A percentile compares a stretch with the other conserved stretches of the same genome.
phyloP scores from a whole-genome alignment of 2,113 vertebrate species.

The Eurystomus gularis region DNA sequence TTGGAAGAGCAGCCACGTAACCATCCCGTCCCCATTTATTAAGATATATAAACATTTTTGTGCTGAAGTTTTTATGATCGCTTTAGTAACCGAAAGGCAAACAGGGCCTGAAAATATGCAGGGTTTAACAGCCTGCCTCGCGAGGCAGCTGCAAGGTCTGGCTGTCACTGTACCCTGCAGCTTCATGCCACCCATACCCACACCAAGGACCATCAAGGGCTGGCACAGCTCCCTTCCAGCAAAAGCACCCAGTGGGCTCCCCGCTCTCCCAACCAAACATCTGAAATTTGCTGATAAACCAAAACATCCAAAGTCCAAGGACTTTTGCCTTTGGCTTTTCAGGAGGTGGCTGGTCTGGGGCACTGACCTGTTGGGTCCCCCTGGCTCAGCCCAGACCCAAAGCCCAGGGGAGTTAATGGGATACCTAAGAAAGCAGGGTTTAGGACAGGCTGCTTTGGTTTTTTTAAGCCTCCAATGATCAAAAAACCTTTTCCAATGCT shows the following conservation, averaged over 20 bases:
- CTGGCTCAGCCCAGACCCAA: background rate
- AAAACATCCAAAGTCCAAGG: background rate
- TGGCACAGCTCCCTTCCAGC: background rate
- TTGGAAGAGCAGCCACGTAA: background rate
- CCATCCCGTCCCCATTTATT: accelerated
- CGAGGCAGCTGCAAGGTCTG: accelerated
- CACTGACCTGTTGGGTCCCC: background rate
- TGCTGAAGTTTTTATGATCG: background rate
- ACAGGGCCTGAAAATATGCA: accelerated
- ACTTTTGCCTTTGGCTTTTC: background rate
- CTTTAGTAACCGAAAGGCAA: background rate
- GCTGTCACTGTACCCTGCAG: accelerated
- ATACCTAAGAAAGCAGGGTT: background rate
- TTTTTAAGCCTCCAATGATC: background rate
- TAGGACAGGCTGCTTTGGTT: accelerated
- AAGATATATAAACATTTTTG: background rate
- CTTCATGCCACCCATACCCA: background rate
- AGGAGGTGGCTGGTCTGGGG: background rate
- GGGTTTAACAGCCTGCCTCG: background rate
- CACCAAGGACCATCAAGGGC: accelerated
- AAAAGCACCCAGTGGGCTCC: background rate
- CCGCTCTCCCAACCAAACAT: background rate
- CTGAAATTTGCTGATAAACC: background rate
- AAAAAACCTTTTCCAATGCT: background rate
- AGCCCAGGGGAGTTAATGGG: background rate